Base-by-base conservation (phyloP, 2,888 invertebrate species). In the Synanthedon andrenaeformis region DNA sequence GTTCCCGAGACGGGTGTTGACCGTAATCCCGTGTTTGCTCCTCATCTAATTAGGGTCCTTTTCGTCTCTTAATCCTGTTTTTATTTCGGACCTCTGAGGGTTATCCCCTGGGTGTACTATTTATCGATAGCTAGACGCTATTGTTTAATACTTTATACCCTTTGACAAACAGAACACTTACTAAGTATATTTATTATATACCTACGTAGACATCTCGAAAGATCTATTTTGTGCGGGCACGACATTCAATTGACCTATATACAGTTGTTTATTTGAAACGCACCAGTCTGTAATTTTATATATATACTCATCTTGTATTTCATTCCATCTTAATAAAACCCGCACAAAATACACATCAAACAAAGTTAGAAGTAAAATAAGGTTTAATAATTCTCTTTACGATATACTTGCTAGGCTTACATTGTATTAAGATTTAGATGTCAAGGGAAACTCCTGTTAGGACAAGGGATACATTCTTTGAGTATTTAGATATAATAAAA, bases 21-120 rank as follows among this genome's bases (percentile, higher is more conserved):
- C 76, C 78, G 71, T 76, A 75, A 78, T 76, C 67, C 67, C 62
- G 62, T 66, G 74, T 75, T 81, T 79, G 78, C 76, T 78, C 72
- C 70, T 74, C 72, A 68, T 78, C 72, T 81, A 81, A 82, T 82
- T 80, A 80, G 70, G 65, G 56, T 67, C 59, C 67, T 70, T 69
- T 71, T 71, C 69, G 66, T 65, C 69, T 71, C 62, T 65, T 72
- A 73, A 68, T 70, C 67, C 63, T 70, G 70, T 77, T 77, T 77
- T 76, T 73, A 73, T 75, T 70, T 64, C 58, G 61, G 61, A 63
- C 63, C 59, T 59, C 58, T 52, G 55, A 51, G 57, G 57, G 59
- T 53, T 59, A 58, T 60, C 67, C 65, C 65, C 52, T 52, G 67
- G 64, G 69, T 55, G 57, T 66, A 62, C 60, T 66, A 62, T 60